Evolutionary conservation across 2,113 vertebrate species (phyloP), one percentile per base, ranked within the genome.

Genomic region (Hipposideros armiger): DNA sequence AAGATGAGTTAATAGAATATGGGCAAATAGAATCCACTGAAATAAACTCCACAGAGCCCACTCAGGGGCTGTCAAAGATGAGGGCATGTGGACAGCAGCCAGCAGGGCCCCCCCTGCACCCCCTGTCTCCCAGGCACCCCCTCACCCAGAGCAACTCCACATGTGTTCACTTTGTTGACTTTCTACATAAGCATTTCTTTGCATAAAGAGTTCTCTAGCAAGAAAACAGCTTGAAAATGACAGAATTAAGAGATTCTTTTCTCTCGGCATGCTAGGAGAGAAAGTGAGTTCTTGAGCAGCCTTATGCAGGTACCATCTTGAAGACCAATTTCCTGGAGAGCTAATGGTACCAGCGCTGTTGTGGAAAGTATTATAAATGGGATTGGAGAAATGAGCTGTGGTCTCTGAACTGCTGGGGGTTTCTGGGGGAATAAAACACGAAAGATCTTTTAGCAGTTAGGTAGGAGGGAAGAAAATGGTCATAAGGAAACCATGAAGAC

Each of bases 271-370:
- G 47, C 70, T 26, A 32, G 15, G 47, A 50, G 17, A 22, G 4
- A 81, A 54, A 54, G 26, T 42, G 52, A 78, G 42, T 67, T 83
- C 26, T 24, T 32, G 45, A 56, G 42, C 26, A 9, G 60, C 11
- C 36, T 16, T 10, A 32, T 11, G 5, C 45, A 56, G 74, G 50
- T 19, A 22, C 36, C 74, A 58, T 47, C 52, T 32, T 47, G 56
- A 82, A 89, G 74, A 40, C 2, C 13, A 28, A 0, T 58, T 86
- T 96, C 69, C 52, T 2, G 2, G n/a, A 66, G 60, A 73, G n/a
- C 19, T 14, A n/a, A 66, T 7, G 19, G n/a, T 47, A 52, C 22
- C 1, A 0, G 13, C 1, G 0, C 60, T 52, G 11, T 3, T 2
- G 4, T 60, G 70, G n/a, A 88, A n/a, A 77, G 73, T 6, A 36